These are phyloP conservation scores for Sphaeramia orbicularis DNA, from an alignment of 2,797 vertebrate genomes.

Conservation along the genomic window DNA sequence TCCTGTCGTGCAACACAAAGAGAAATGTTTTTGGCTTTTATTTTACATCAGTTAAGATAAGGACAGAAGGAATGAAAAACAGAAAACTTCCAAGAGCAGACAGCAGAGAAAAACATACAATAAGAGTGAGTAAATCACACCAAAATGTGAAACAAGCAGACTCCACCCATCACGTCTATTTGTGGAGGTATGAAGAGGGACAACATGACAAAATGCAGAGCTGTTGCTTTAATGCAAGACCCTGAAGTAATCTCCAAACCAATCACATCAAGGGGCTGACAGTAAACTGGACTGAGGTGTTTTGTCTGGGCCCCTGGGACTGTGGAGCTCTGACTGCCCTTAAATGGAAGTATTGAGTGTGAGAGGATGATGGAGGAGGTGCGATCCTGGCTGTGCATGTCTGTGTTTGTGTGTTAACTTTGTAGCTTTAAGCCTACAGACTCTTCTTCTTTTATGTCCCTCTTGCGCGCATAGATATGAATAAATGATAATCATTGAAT, in stretches of 20 bases:
- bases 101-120: background rate
- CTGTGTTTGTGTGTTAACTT: slow-evolving; percentile 12
- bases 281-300: slow-evolving; percentile 56
- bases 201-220: slow-evolving; percentile 31
- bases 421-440: slow-evolving; percentile 8
- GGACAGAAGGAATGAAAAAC: background rate
- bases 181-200: slow-evolving; percentile 7
- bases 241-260: slow-evolving; percentile 28
- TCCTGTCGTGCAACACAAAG: slow-evolving; percentile 84
- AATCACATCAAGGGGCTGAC: slow-evolving; percentile 32
- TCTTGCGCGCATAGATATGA: slow-evolving; percentile 12
- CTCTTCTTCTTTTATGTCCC: background rate
- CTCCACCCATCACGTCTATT: background rate
- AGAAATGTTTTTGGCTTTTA: slow-evolving; percentile 1
- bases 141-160: slow-evolving; percentile 8
- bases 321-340: slow-evolving; percentile 52
- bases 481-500: slow-evolving; percentile 9
- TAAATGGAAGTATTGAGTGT: slow-evolving; percentile 73
- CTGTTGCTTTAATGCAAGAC: slow-evolving; percentile 7
- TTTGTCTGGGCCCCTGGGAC: slow-evolving; percentile 36
- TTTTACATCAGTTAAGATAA: background rate
- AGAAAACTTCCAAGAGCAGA: slow-evolving; percentile 1
- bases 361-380: slow-evolving; percentile 26
- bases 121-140: background rate
- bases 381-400: slow-evolving; percentile 12